phyloP scores from a whole-genome alignment of 2,797 vertebrate genomes.

The Brachyalestes nurse region DNA sequence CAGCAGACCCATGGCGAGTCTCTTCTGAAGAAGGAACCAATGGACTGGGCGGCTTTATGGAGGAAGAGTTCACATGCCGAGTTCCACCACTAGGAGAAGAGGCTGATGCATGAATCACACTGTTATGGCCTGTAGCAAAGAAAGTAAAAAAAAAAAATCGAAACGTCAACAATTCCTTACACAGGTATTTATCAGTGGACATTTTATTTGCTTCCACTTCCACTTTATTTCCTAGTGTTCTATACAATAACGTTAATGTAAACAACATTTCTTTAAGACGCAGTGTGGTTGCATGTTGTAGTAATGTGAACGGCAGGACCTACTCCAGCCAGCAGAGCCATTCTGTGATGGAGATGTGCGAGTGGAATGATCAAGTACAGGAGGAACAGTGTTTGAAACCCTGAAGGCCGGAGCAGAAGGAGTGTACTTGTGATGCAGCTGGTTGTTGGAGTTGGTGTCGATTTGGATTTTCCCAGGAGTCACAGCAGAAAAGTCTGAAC shows the following conservation, averaged over 20 bases:
- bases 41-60: neutral
- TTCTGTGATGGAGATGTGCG: slow-evolving; percentile 36
- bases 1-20: neutral
- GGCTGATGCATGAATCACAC: slow-evolving; percentile 48
- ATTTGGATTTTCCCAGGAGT: slow-evolving; percentile 23
- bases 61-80: neutral
- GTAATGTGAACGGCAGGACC: neutral
- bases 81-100: slow-evolving; percentile 48
- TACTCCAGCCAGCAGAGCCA: slow-evolving; percentile 32
- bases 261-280: neutral
- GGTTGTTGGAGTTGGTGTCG: neutral
- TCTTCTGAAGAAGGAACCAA: slow-evolving; percentile 5
- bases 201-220: neutral
- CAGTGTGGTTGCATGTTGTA: neutral
- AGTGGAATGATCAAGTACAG: slow-evolving; percentile 30
- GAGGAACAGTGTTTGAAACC: slow-evolving; percentile 32
- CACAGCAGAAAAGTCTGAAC: neutral
- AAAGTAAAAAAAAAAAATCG: neutral
- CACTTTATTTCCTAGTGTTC: neutral
- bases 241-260: neutral
- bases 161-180: neutral
- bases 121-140: slow-evolving; percentile 59
- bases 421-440: slow-evolving; percentile 32
- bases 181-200: neutral
- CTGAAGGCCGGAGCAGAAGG: slow-evolving; percentile 36